Percentiles rank a stretch among this genome's conserved stretches.
Conservation (phyloP, 2,888 invertebrate species). For the Seira musarum region DNA sequence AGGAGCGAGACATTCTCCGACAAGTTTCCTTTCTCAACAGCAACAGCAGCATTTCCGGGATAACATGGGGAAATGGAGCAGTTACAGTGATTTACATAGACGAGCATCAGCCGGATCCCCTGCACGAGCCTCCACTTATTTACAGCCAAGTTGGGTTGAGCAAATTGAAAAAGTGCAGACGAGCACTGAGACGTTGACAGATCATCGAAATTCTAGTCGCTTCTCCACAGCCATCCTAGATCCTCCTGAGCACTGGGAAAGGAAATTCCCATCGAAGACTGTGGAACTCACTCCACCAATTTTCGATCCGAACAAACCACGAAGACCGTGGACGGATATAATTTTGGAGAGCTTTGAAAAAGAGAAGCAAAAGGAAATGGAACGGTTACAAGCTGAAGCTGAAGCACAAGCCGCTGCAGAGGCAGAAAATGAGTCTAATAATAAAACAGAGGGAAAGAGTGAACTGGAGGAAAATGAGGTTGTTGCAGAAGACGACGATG, state of each 20-base stretch:
- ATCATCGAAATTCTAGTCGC: slow-evolving; percentile 56
- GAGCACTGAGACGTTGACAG: slow-evolving; percentile 64
- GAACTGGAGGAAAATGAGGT: slow-evolving; percentile 38
- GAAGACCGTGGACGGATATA: slow-evolving; percentile 69
- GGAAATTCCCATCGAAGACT: slow-evolving; percentile 59
- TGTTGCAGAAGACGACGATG: slow-evolving; percentile 61
- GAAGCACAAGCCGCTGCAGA: slow-evolving; percentile 42
- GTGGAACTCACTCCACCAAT: slow-evolving; percentile 58
- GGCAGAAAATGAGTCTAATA: slow-evolving; percentile 49
- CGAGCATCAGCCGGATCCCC: slow-evolving; percentile 38
- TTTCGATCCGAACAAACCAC: slow-evolving; percentile 60
- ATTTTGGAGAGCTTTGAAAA: slow-evolving; percentile 69
- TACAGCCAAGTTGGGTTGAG: slow-evolving; percentile 69
- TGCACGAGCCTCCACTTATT: slow-evolving; percentile 49
- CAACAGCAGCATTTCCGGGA: slow-evolving; percentile 34
- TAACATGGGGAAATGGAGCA: slow-evolving; percentile 68
- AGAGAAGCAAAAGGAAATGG: slow-evolving; percentile 59
- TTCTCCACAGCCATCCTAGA: slow-evolving; percentile 53
- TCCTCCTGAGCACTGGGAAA: slow-evolving; percentile 57
- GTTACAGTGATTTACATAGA: slow-evolving; percentile 65
- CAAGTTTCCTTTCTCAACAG: slow-evolving; percentile 14
- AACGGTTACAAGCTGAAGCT: slow-evolving; percentile 43
- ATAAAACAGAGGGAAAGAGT: slow-evolving; percentile 50
- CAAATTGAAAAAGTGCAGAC: slow-evolving; percentile 68
- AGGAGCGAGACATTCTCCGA: slow-evolving; percentile 32